phyloP scores from a whole-genome alignment of 2,113 vertebrate genomes.

The Rhea americana region DNA sequence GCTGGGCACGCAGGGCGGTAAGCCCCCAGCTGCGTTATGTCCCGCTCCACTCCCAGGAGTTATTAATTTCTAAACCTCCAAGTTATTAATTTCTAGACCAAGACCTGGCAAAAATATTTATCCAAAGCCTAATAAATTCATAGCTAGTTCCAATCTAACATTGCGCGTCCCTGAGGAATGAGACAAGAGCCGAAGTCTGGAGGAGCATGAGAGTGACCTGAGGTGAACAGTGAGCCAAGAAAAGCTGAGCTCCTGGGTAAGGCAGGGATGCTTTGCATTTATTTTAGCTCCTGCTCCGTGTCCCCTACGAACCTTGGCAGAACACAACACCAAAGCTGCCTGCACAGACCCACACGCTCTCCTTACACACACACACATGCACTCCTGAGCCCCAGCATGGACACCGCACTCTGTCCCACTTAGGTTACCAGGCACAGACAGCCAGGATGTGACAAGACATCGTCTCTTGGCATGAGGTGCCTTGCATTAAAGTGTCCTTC shows the following conservation, averaged over 20 bases:
- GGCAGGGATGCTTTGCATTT: background rate
- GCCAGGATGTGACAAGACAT: background rate
- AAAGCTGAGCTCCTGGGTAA: background rate
- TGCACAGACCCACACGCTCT: background rate
- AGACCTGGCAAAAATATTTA: background rate
- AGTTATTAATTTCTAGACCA: too few species aligned
- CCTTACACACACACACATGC: background rate
- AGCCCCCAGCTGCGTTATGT: background rate
- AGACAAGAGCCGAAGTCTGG: background rate
- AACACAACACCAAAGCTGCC: background rate
- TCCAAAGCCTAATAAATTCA: background rate
- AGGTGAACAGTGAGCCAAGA: background rate
- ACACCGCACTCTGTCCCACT: background rate
- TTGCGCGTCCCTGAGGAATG: rapidly evolving
- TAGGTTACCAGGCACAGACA: background rate
- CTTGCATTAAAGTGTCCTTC: background rate
- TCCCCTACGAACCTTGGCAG: background rate
- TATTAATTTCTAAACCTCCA: too few species aligned
- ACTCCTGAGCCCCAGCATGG: background rate
- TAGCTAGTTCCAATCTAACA: background rate
- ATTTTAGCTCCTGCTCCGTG: background rate
- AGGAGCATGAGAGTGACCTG: background rate
- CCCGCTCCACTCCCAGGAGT: too few species aligned
- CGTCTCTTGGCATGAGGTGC: background rate
- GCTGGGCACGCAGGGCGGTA: background rate